phyloP scores from a whole-genome alignment of 2,888 invertebrate species.

The Drosophila aldrichi region DNA sequence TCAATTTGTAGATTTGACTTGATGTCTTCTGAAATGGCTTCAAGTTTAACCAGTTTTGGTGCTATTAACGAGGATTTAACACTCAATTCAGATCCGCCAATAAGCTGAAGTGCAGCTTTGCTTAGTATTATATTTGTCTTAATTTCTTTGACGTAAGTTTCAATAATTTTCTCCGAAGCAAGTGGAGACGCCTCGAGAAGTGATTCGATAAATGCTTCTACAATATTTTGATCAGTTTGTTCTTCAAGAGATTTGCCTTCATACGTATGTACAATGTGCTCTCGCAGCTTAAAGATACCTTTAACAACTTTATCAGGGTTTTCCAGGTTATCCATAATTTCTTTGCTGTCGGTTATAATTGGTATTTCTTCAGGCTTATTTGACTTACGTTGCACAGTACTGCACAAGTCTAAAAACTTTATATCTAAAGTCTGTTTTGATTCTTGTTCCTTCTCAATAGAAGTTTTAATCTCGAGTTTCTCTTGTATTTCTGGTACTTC shows the following conservation, averaged over 20 bases:
- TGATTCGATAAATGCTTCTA: constrained; percentile 55
- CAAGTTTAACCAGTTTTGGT: constrained; percentile 53
- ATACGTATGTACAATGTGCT: constrained; percentile 83
- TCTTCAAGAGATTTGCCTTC: constrained; percentile 64
- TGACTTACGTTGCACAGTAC: neutral
- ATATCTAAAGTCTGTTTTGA: constrained; percentile 25
- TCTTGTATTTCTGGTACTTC: constrained; percentile 8
- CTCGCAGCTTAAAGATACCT: constrained; percentile 74
- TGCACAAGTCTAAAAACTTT: constrained; percentile 22
- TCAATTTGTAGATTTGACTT: constrained; percentile 44
- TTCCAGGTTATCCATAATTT: constrained; percentile 49
- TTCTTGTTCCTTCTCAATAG: neutral
- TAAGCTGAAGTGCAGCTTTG: constrained; percentile 41
- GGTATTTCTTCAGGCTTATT: neutral
- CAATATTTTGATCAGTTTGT: constrained; percentile 22
- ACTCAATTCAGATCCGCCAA: constrained; percentile 44
- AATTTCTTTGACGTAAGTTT: constrained; percentile 50
- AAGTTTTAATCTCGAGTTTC: neutral
- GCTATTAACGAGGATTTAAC: constrained; percentile 46
- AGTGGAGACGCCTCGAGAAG: constrained; percentile 49
- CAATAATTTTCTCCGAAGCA: constrained; percentile 39
- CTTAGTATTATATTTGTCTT: constrained; percentile 48
- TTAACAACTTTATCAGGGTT: constrained; percentile 58
- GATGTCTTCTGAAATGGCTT: constrained; percentile 53
- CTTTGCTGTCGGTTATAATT: constrained; percentile 28